These are phyloP conservation scores for Brachionus plicatilis DNA, from an alignment of 1,140 invertebrate species.

Conservation along the genomic window DNA sequence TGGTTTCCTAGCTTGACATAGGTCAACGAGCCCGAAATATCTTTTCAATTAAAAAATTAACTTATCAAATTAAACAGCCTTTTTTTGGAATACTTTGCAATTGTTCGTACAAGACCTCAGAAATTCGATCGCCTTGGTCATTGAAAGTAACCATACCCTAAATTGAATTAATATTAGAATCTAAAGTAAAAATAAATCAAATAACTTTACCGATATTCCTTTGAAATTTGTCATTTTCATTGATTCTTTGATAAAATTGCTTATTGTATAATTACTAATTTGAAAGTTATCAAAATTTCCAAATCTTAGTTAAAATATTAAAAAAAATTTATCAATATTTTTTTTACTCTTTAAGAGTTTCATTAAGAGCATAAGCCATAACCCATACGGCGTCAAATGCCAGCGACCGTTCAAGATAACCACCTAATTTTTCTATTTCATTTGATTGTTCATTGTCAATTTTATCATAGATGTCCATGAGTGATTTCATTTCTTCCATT, in stretches of 20 bases:
- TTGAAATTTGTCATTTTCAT: slow-evolving; percentile 95
- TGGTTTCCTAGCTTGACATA: slow-evolving; percentile 28
- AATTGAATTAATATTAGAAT: slow-evolving; percentile 41
- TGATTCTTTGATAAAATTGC: slow-evolving; percentile 87
- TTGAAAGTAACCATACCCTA: slow-evolving; percentile 89
- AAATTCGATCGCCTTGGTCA: slow-evolving; percentile 91
- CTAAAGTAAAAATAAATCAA: slow-evolving; percentile 16
- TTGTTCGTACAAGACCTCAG: slow-evolving; percentile 96
- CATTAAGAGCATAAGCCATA: slow-evolving; percentile 90
- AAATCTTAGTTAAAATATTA: not conserved
- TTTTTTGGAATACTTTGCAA: slow-evolving; percentile 61
- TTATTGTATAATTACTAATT: slow-evolving; percentile 90
- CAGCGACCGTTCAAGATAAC: slow-evolving; percentile 93
- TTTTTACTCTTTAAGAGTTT: slow-evolving; percentile 60
- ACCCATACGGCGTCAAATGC: slow-evolving; percentile 99
- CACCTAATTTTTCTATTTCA: slow-evolving; percentile 57
- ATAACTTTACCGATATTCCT: slow-evolving; percentile 81
- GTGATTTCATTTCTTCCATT: slow-evolving; percentile 39
- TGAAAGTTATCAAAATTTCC: slow-evolving; percentile 79
- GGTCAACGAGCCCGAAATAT: not conserved
- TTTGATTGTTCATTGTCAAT: slow-evolving; percentile 18
- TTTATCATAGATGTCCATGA: slow-evolving; percentile 34
- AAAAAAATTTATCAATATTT: not conserved
- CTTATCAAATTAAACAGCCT: not conserved
- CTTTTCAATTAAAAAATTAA: not conserved